Evolutionary conservation across 2,888 invertebrate species (phyloP).

Genomic region (Caenorhabditis sp.): DNA sequence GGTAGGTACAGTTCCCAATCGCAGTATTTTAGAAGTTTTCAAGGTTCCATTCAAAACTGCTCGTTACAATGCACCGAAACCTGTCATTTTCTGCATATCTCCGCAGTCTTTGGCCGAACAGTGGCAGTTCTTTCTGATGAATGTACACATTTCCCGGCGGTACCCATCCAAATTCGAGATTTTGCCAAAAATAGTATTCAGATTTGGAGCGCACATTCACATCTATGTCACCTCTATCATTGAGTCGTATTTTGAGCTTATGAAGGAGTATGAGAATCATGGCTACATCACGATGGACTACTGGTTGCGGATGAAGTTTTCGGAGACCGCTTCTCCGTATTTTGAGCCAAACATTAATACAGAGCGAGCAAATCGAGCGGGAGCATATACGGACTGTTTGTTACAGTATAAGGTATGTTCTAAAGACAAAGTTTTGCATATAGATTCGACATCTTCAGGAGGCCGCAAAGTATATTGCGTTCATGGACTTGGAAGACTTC

Average conservation of each 20-base stretch:
- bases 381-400: slow-evolving; percentile 45
- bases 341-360: slow-evolving; percentile 66
- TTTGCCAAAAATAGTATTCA: neutral
- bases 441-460: slow-evolving; percentile 13
- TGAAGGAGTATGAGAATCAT: slow-evolving; percentile 63
- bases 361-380: slow-evolving; percentile 66
- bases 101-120: slow-evolving; percentile 68
- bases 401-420: slow-evolving; percentile 34
- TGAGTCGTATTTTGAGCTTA: slow-evolving; percentile 56
- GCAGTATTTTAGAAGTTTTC: no score
- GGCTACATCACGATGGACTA: slow-evolving; percentile 63
- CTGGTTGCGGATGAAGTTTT: slow-evolving; percentile 59
- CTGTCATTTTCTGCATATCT: slow-evolving; percentile 67
- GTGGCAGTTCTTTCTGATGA: slow-evolving; percentile 65
- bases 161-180: neutral
- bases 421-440: neutral
- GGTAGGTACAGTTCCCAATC: neutral
- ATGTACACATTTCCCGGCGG: slow-evolving; percentile 62
- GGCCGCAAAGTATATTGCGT: slow-evolving; percentile 59
- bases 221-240: slow-evolving; percentile 63
- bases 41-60: slow-evolving; percentile 63
- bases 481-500: slow-evolving; percentile 70
- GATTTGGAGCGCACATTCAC: slow-evolving; percentile 65
- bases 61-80: slow-evolving; percentile 22
- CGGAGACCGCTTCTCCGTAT: slow-evolving; percentile 26